phyloP scores from a whole-genome alignment of 2,888 invertebrate species.

The Watsonalla binaria region DNA sequence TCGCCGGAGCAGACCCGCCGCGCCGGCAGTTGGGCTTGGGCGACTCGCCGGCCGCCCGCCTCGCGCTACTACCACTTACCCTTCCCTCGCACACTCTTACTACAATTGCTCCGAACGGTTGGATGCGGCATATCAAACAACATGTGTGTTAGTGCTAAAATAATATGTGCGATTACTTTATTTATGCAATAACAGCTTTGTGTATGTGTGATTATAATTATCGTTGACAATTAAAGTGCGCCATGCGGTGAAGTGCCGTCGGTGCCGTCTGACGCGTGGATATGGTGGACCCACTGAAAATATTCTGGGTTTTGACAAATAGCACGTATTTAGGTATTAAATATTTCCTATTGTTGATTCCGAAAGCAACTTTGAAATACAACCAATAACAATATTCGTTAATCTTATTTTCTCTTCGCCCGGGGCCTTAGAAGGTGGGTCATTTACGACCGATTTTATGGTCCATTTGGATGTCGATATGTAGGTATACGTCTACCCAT shows the following conservation, averaged over 20 bases:
- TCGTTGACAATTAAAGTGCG: constrained; percentile 52
- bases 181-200: constrained; percentile 24
- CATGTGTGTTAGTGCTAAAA: constrained; percentile 41
- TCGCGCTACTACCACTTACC: constrained; percentile 27
- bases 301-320: constrained; percentile 91
- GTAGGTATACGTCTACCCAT: constrained; percentile 24
- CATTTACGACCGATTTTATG: constrained; percentile 55
- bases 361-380: constrained; percentile 24
- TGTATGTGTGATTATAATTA: constrained; percentile 38
- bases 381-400: constrained; percentile 23
- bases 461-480: constrained; percentile 39
- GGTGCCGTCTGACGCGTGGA: constrained; percentile 60
- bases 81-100: constrained; percentile 23
- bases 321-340: constrained; percentile 87
- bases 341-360: constrained; percentile 13
- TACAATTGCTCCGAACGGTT: constrained; percentile 32
- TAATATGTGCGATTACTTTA: constrained; percentile 35
- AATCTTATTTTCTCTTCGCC: constrained; percentile 42
- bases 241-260: constrained; percentile 69
- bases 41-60: constrained; percentile 55
- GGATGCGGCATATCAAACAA: constrained; percentile 24
- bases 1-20: constrained; percentile 49
- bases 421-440: constrained; percentile 30
- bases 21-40: constrained; percentile 71
- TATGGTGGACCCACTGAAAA: constrained; percentile 91